phyloP scores from a whole-genome alignment of 2,113 vertebrate species.

The Indri indri region DNA sequence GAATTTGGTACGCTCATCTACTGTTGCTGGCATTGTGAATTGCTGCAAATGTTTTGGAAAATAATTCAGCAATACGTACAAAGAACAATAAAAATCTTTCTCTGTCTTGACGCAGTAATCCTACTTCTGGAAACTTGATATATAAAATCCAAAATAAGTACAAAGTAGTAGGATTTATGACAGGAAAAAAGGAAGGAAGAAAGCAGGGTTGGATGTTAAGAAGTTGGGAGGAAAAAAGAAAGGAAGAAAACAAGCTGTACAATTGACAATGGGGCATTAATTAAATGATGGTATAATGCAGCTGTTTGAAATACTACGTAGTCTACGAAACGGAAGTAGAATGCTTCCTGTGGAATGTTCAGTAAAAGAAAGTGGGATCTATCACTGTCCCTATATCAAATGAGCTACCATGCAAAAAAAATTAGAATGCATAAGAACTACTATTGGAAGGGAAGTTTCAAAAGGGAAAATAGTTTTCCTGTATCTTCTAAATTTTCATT shows the following conservation, averaged over 20 bases:
- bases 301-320: background rate
- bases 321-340: background rate
- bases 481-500: background rate
- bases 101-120: background rate
- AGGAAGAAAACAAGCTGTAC: background rate
- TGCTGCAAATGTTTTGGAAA: constrained; percentile 10
- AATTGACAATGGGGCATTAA: background rate
- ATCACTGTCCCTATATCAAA: background rate
- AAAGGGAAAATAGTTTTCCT: background rate
- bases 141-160: constrained; percentile 18
- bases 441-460: background rate
- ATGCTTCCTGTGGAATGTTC: background rate
- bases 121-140: background rate
- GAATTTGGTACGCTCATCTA: background rate
- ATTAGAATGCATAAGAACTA: background rate
- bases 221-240: background rate
- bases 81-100: background rate
- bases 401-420: background rate
- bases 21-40: background rate
- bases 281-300: background rate
- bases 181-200: background rate
- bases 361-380: background rate
- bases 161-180: background rate
- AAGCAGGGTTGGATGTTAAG: background rate
- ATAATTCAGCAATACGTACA: background rate